Conservation (phyloP, 2,797 vertebrate genomes). For the Channa striata region DNA sequence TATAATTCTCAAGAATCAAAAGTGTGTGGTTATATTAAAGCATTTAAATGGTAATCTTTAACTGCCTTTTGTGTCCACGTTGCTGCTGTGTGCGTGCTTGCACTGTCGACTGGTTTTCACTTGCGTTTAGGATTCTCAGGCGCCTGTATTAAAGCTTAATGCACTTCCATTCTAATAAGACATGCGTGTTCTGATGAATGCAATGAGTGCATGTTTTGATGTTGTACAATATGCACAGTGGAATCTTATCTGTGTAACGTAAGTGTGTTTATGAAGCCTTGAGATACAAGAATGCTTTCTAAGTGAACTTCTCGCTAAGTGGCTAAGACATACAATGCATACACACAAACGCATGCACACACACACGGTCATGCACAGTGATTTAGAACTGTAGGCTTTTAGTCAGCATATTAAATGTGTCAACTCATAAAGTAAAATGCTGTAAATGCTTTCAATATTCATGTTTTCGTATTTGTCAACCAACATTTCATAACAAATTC, state of each 20-base stretch:
- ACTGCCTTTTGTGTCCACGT: slow-evolving; percentile 60
- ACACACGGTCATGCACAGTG: slow-evolving; percentile 29
- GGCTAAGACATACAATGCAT: slow-evolving; percentile 41
- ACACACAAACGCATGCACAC: slow-evolving; percentile 24
- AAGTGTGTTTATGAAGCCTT: slow-evolving; percentile 76
- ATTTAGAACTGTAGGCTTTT: slow-evolving; percentile 83
- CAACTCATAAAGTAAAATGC: slow-evolving; percentile 83
- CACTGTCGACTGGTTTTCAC: slow-evolving; percentile 39
- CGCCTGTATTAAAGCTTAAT: slow-evolving; percentile 77
- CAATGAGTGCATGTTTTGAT: slow-evolving; percentile 71
- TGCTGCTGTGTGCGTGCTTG: slow-evolving; percentile 47
- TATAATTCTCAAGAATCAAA: slow-evolving; percentile 64
- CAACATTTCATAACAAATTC: slow-evolving; percentile 87
- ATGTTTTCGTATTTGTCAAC: slow-evolving; percentile 89
- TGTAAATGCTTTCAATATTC: slow-evolving; percentile 87
- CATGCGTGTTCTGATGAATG: slow-evolving; percentile 67
- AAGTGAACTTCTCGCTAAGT: slow-evolving; percentile 68
- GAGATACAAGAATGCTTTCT: slow-evolving; percentile 73
- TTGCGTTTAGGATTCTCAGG: slow-evolving; percentile 68
- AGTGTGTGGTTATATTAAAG: slow-evolving; percentile 51
- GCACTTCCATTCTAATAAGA: slow-evolving; percentile 77
- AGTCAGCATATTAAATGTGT: slow-evolving; percentile 87
- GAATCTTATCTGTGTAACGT: slow-evolving; percentile 77
- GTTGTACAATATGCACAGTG: slow-evolving; percentile 63
- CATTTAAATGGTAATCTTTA: slow-evolving; percentile 73